Percentiles rank a stretch among this genome's conserved stretches.
Conservation (phyloP, 1,140 invertebrate species). For the Triops longicaudatus region DNA sequence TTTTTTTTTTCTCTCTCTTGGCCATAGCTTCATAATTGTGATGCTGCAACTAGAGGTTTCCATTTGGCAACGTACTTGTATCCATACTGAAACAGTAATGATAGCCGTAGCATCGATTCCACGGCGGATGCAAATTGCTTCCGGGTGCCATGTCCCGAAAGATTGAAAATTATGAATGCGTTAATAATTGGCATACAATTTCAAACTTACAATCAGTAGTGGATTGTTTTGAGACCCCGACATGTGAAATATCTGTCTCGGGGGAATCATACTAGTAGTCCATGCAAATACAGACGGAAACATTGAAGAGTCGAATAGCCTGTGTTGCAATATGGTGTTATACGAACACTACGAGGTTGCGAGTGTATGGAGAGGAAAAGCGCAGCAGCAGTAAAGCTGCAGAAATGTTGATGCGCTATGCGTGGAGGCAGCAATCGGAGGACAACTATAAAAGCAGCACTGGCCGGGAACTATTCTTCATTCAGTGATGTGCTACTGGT, state of each 20-base stretch:
- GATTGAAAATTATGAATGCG: too few relatives aligned
- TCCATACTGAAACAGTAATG: background rate
- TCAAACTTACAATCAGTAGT: background rate
- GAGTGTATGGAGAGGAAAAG: background rate
- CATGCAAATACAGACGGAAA: background rate
- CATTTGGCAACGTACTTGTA: background rate
- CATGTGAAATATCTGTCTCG: background rate
- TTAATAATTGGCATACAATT: too few relatives aligned
- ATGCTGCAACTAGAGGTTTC: too few relatives aligned
- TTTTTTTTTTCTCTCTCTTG: background rate
- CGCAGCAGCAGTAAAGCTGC: slow-evolving; percentile 1
- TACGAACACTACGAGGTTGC: background rate
- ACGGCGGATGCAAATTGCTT: too few relatives aligned
- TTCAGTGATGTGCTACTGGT: slow-evolving; percentile 1
- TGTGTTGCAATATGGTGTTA: background rate
- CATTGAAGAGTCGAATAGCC: background rate
- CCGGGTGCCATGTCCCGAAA: too few relatives aligned
- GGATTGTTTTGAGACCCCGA: background rate
- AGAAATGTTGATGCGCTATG: background rate
- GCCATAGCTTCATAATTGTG: too few relatives aligned
- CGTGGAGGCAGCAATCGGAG: background rate
- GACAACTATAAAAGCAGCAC: slow-evolving; percentile 12
- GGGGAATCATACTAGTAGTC: background rate
- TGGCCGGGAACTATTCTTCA: background rate
- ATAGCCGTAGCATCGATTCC: background rate